Base-by-base conservation (phyloP, 1,140 invertebrate genomes). In the Leptinotarsa texana region DNA sequence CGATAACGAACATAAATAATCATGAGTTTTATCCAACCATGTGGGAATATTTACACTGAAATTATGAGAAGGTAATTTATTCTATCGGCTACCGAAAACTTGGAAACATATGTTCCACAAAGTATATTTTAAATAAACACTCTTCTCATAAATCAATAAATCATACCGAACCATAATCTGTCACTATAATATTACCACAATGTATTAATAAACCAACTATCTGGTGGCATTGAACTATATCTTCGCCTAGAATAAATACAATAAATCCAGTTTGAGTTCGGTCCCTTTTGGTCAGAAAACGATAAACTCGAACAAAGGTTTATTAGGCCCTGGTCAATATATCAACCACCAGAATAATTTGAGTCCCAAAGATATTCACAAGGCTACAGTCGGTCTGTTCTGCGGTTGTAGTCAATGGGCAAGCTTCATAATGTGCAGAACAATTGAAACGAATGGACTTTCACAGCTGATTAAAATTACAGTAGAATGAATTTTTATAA, bases 251-350 rank as follows among this genome's bases (percentile, higher is more conserved):
- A 57, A 57, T 57, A 57, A 57, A 57, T 57, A 57, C 51, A 57
- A 57, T 57, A 18, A 57, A 57, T 57, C 6, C n/a, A 57, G 51
- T 18, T 57, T n/a, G 6, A 57, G 51, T 57, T 57, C 51, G 51
- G 51, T 57, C 51, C 51, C 51, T 57, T 57, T 57, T 18, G 51
- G 51, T 57, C 51, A 57, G 51, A 57, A 57, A 57, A 57, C 51
- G n/a, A 57, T 57, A 57, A 57, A 57, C 51, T 57, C n/a, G n/a
- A 4, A 57, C 51, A 57, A 57, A 57, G 51, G 51, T 57, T 57
- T 57, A 57, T 57, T 57, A 18, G 51, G 51, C 51, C n/a, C 51
- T 57, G 51, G 51, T 57, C 51, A 57, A 57, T 57, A 57, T 57
- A 57, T 57, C 51, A 57, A 57, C 51, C 51, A 57, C 51, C 13